Evolutionary conservation across 2,888 invertebrate genomes (phyloP).

Genomic region (Hypena proboscidalis): DNA sequence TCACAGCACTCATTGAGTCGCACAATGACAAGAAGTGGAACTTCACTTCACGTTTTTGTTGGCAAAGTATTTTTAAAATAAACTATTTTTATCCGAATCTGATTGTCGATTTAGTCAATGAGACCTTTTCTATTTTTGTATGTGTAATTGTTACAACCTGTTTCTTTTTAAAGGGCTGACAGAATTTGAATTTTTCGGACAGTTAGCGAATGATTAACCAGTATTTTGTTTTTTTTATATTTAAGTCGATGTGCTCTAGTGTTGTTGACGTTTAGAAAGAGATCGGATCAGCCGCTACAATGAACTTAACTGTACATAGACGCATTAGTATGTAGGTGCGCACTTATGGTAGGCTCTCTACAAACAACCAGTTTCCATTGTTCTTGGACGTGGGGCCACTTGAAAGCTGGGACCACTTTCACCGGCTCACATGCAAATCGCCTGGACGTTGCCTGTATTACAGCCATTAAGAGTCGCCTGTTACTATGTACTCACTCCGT

Average conservation of each 20-base stretch:
- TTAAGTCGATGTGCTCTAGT: slow-evolving; percentile 1
- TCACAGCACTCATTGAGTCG: slow-evolving; percentile 59
- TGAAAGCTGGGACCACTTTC: slow-evolving; percentile 64
- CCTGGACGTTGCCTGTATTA: slow-evolving; percentile 47
- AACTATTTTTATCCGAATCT: slow-evolving; percentile 38
- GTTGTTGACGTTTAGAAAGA: slow-evolving; percentile 24
- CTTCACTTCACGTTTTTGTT: slow-evolving; percentile 46
- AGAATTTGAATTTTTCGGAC: slow-evolving; percentile 25
- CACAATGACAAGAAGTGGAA: slow-evolving; percentile 50
- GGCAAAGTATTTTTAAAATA: slow-evolving; percentile 37
- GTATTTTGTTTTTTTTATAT: slow-evolving; percentile 18
- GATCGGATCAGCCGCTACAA: slow-evolving; percentile 32
- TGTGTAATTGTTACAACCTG: slow-evolving; percentile 31
- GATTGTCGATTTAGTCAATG: slow-evolving; percentile 38
- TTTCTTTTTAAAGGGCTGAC: slow-evolving; percentile 24
- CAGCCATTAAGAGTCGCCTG: slow-evolving; percentile 36
- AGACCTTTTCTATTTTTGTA: slow-evolving; percentile 31
- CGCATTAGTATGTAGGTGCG: slow-evolving; percentile 43
- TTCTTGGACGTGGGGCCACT: slow-evolving; percentile 50
- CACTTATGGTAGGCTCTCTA: slow-evolving; percentile 42
- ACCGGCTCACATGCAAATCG: slow-evolving; percentile 59
- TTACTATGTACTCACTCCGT: slow-evolving; percentile 25
- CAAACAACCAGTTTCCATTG: slow-evolving; percentile 53
- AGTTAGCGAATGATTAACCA: slow-evolving; percentile 27
- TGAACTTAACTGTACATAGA: slow-evolving; percentile 40